Evolutionary conservation across 2,888 invertebrate species (phyloP), one percentile per base, ranked within the genome.

Genomic region (Caenorhabditis auriculariae): DNA sequence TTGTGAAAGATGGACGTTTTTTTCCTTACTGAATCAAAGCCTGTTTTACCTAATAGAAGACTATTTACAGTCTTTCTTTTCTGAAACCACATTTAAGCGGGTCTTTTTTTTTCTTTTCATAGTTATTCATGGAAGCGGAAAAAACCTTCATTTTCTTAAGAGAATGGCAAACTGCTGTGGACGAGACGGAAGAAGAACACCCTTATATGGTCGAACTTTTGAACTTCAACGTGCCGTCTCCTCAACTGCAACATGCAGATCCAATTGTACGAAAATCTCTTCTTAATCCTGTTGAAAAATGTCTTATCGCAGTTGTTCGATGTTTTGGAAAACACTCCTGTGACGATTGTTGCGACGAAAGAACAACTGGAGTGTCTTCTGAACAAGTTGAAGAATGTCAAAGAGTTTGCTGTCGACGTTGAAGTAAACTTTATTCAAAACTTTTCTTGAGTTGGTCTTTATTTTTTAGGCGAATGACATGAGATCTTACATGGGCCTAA

Each of bases 401-500:
- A 84, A 2, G 90, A 90, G 81, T 87, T 96, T 50, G 92, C 93
- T 0, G 87, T 96, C 0, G 96, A 96, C 85, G 85, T 96, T 47
- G 87, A 86, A 82, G 72, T 72, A 19, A 17, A 17, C 7, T 6
- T 26, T 23, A 12, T 4, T 3, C 4, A 50, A 27, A 12, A 9
- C 41, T 41, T 15, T 41, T 41, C 7, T 15, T 41, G 15, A 44
- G 23, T 44, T 9, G 5, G 6, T 9, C 6, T 19, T 5, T 9
- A 19, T 24, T 17, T 81, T 84, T 28, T 81, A 88, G 85, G 93
- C 94, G 83, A 94, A 98, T 83, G 89, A 90, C 0, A 93, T 91
- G 81, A 87, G 95, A 6, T 88, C 90, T 0, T 98, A 90, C 82
- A 89, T 90, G 85, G 98, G 96, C 0, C 88, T 96, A 52, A 93